A percentile compares a stretch with the other conserved stretches of the same genome.
phyloP scores from a whole-genome alignment of 2,888 invertebrate genomes.

The Eupithecia vulgata region DNA sequence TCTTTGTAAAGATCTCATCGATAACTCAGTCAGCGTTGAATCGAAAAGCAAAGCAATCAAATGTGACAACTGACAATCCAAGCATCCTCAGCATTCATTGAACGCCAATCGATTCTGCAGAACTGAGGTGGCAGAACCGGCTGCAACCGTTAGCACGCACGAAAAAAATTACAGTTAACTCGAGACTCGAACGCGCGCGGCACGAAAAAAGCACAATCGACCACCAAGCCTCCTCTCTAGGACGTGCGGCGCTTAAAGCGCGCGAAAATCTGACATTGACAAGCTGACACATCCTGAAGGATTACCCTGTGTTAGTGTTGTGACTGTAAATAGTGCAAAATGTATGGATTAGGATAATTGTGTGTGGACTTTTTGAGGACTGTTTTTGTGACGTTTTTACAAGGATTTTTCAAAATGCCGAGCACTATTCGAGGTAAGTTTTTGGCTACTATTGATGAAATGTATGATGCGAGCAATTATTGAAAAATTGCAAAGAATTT shows the following conservation, averaged over 20 bases:
- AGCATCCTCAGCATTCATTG: constrained; percentile 58
- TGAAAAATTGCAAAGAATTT: neutral
- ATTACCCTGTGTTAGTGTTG: constrained; percentile 28
- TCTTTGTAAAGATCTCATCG: neutral
- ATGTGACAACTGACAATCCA: constrained; percentile 20
- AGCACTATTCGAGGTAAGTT: constrained; percentile 81
- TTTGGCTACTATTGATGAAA: neutral
- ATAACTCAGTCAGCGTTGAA: constrained; percentile 7
- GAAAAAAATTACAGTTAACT: constrained; percentile 82
- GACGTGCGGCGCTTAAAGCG: constrained; percentile 66
- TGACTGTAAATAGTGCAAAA: constrained; percentile 53
- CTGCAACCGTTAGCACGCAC: constrained; percentile 75
- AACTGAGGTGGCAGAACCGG: constrained; percentile 67
- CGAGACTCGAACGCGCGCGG: constrained; percentile 64
- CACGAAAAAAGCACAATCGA: constrained; percentile 78
- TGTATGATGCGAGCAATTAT: neutral
- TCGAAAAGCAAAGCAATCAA: constrained; percentile 20
- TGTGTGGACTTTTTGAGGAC: constrained; percentile 55
- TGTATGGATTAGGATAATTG: constrained; percentile 68
- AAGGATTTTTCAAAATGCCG: constrained; percentile 78
- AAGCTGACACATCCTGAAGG: constrained; percentile 47
- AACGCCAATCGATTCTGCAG: constrained; percentile 52
- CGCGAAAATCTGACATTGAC: constrained; percentile 71
- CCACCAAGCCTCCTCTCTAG: constrained; percentile 70
- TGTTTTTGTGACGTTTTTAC: constrained; percentile 50